phyloP scores from a whole-genome alignment of 2,888 invertebrate species.

The Drosophila eohydei region DNA sequence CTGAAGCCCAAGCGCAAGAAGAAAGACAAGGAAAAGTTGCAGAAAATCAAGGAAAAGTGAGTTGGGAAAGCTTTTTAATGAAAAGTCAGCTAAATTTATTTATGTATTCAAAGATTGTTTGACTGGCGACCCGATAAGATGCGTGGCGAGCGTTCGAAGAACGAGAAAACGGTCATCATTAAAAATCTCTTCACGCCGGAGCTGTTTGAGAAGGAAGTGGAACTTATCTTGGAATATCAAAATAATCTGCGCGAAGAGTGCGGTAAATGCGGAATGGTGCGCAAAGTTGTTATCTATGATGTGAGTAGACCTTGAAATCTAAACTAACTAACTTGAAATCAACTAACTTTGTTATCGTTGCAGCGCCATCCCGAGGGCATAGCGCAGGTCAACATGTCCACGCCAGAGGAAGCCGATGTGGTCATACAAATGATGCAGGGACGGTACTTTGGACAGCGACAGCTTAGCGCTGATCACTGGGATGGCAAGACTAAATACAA shows the following conservation, averaged over 20 bases:
- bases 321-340: too few relatives aligned
- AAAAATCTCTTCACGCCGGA: constrained; percentile 96
- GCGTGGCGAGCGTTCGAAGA: constrained; percentile 92
- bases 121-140: constrained; percentile 98
- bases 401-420: constrained; percentile 95
- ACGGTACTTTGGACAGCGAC: constrained; percentile 94
- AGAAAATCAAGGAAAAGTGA: constrained; percentile 95
- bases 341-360: background rate
- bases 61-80: background rate
- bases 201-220: constrained; percentile 95
- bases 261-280: constrained; percentile 95
- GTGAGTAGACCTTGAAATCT: constrained; percentile 86
- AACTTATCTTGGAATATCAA: constrained; percentile 95
- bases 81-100: background rate
- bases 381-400: constrained; percentile 95
- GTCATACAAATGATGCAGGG: constrained; percentile 95
- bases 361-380: constrained; percentile 97
- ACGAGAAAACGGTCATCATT: constrained; percentile 95
- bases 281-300: constrained; percentile 96
- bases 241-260: constrained; percentile 96
- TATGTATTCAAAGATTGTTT: constrained; percentile 88
- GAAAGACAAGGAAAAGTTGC: constrained; percentile 95
- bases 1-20: constrained; percentile 96
- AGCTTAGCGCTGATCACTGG: constrained; percentile 95
- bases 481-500: constrained; percentile 97